Conservation (phyloP, 2,797 vertebrate genomes). For the Gymnothorax reevesii region DNA sequence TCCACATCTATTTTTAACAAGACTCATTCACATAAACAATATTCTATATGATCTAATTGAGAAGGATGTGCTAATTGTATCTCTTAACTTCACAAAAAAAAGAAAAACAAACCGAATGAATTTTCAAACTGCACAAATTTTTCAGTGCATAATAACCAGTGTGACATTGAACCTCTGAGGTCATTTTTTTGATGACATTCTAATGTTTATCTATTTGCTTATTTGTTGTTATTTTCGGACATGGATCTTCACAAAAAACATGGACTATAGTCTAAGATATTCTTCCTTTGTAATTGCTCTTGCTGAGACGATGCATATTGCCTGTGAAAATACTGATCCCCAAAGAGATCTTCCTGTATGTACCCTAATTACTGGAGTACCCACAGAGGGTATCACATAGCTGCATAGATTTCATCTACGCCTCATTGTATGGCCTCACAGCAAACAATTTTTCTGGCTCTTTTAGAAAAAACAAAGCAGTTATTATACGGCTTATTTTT, state of each 20-base stretch:
- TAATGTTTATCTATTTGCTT: background rate
- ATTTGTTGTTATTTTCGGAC: background rate
- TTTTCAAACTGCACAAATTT: background rate
- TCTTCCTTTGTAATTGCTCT: constrained; percentile 31
- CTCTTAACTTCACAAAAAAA: background rate
- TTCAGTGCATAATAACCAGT: background rate
- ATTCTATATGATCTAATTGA: background rate
- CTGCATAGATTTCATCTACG: constrained; percentile 30
- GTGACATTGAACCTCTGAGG: background rate
- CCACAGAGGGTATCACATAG: constrained; percentile 44
- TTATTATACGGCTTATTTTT: background rate
- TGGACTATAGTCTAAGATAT: constrained; percentile 48
- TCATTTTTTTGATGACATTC: background rate
- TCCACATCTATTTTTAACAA: background rate
- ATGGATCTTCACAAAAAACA: constrained; percentile 35
- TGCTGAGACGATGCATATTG: constrained; percentile 35
- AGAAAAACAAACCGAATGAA: background rate
- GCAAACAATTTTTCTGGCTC: background rate
- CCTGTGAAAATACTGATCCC: constrained; percentile 33
- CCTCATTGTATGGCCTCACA: background rate
- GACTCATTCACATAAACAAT: too few species aligned
- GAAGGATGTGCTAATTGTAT: background rate
- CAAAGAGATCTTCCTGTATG: constrained; percentile 29
- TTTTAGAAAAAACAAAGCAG: background rate
- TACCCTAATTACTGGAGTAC: constrained; percentile 38